phyloP scores from a whole-genome alignment of 2,113 vertebrate species.

The Engystomops pustulosus region DNA sequence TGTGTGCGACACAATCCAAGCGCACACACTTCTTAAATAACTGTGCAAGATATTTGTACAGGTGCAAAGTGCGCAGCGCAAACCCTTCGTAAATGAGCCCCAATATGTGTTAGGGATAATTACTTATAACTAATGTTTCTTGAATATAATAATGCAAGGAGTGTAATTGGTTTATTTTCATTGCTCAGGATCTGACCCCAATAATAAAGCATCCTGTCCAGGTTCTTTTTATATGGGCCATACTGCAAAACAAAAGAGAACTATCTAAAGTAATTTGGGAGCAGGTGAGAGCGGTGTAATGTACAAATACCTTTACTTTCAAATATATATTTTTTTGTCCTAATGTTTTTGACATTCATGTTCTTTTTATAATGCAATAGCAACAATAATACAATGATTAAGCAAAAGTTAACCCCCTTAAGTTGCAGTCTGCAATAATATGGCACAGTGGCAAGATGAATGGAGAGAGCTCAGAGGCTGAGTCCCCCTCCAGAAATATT shows the following conservation, averaged over 20 bases:
- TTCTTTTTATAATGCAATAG: neutral
- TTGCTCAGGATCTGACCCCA: slow-evolving; percentile 73
- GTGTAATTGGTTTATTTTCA: slow-evolving; percentile 53
- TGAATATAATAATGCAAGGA: neutral
- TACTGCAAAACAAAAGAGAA: slow-evolving; percentile 91
- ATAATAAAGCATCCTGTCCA: slow-evolving; percentile 80
- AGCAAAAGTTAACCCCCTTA: too few species aligned
- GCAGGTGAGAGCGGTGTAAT: slow-evolving; percentile 75
- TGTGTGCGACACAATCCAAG: too few species aligned
- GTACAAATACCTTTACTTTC: neutral
- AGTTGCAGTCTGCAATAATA: too few species aligned
- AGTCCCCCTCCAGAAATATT: too few species aligned
- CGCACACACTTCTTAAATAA: too few species aligned
- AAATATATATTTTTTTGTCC: neutral
- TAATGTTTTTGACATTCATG: neutral
- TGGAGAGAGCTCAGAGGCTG: too few species aligned
- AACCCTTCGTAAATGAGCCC: too few species aligned
- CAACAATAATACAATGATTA: neutral
- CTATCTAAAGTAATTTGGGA: slow-evolving; percentile 94
- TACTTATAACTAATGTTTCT: too few species aligned
- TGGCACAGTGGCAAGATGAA: too few species aligned
- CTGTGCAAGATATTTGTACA: too few species aligned
- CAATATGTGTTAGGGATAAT: too few species aligned
- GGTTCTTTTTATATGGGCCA: slow-evolving; percentile 95
- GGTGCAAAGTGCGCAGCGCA: too few species aligned